Percentiles rank a stretch among this genome's conserved stretches.
phyloP scores from a whole-genome alignment of 2,888 invertebrate species.

The Galerucella nymphaeae region DNA sequence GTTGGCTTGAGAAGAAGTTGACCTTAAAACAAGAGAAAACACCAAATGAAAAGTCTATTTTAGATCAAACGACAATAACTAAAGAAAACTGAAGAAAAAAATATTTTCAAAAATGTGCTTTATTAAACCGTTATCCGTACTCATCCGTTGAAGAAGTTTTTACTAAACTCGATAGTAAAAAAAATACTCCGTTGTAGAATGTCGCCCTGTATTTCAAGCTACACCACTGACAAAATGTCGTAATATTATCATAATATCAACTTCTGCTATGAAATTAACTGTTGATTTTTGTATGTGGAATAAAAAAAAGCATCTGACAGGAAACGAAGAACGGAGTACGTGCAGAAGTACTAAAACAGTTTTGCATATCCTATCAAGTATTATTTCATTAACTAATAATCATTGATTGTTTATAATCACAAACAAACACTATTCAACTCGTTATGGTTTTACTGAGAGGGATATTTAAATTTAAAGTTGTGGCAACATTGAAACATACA shows the following conservation, averaged over 20 bases:
- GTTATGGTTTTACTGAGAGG: not conserved
- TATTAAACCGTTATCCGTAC: too few relatives aligned
- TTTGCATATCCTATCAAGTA: slow-evolving; percentile 12
- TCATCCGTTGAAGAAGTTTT: too few relatives aligned
- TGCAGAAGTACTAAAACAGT: slow-evolving; percentile 18
- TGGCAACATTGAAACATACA: not conserved
- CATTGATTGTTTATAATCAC: not conserved
- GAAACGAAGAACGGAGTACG: slow-evolving; percentile 12
- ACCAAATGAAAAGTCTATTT: not conserved
- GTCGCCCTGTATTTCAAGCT: too few relatives aligned
- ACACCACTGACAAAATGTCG: too few relatives aligned
- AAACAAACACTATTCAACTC: not conserved
- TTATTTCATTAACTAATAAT: not conserved
- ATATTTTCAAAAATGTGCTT: too few relatives aligned
- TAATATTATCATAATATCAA: too few relatives aligned
- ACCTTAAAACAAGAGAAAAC: slow-evolving; percentile 11
- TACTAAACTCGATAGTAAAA: too few relatives aligned
- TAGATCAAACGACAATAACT: not conserved
- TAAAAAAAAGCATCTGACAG: slow-evolving; percentile 17
- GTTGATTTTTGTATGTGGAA: not conserved
- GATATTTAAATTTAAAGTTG: not conserved
- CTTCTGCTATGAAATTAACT: too few relatives aligned
- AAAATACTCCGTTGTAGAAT: too few relatives aligned
- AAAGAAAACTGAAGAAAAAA: too few relatives aligned
- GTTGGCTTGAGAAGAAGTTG: slow-evolving; percentile 6